Percentiles rank a stretch among this genome's conserved stretches.
Conservation (phyloP, 92 coral and sea anemone species). For the Paragorgia papillata region DNA sequence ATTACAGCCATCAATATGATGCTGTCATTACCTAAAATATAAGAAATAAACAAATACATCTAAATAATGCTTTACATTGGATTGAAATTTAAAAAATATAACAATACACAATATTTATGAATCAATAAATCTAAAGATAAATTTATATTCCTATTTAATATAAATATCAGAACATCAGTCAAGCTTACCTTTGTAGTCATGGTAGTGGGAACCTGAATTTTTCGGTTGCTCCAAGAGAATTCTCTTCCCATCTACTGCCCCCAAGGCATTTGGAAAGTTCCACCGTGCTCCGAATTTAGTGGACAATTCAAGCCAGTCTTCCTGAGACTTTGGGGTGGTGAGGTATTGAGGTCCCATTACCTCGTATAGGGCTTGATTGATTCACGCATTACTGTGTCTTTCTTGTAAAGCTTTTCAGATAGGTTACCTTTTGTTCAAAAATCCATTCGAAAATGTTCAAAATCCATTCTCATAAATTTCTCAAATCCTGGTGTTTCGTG, state of each 20-base stretch:
- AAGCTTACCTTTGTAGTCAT: constrained; percentile 49
- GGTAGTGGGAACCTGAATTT: constrained; percentile 38
- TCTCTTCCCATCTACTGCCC: constrained; percentile 32
- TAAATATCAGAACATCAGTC: too few relatives aligned
- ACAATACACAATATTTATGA: too few relatives aligned
- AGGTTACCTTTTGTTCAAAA: not conserved
- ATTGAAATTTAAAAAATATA: too few relatives aligned
- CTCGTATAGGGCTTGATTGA: constrained; percentile 22
- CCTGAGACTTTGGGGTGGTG: constrained; percentile 9
- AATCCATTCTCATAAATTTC: constrained; percentile 32
- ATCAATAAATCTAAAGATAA: too few relatives aligned
- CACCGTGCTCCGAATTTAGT: constrained; percentile 10
- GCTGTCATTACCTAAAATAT: too few relatives aligned
- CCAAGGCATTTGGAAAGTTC: too few relatives aligned
- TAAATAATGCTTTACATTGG: too few relatives aligned
- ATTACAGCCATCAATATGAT: too few relatives aligned
- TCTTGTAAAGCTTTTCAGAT: constrained; percentile 23
- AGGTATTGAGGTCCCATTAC: constrained; percentile 7
- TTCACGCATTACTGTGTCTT: constrained; percentile 53
- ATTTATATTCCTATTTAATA: too few relatives aligned
- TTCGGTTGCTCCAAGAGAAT: constrained; percentile 10
- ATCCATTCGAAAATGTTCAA: constrained; percentile 27
- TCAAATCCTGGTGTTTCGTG: constrained; percentile 21
- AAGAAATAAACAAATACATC: too few relatives aligned
- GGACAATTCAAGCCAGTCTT: constrained; percentile 9